Conservation (phyloP, 1,140 invertebrate genomes). For the Dufourea novaeangliae region DNA sequence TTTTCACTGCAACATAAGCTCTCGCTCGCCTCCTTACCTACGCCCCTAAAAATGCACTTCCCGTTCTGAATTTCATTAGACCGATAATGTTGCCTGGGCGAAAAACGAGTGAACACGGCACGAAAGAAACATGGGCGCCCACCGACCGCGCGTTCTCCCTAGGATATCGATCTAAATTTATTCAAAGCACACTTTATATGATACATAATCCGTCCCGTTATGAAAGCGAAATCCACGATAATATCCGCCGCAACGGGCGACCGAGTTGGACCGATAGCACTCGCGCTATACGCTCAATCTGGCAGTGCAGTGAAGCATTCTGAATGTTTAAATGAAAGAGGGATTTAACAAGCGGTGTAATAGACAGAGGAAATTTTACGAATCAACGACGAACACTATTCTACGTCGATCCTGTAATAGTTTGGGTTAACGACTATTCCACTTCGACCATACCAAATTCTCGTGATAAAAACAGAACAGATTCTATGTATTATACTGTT, state of each 20-base stretch:
- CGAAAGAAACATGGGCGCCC: not conserved
- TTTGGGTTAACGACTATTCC: too few species aligned
- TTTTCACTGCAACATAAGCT: constrained; percentile 39
- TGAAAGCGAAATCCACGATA: constrained; percentile 13
- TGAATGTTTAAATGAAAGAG: not conserved
- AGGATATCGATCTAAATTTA: constrained; percentile 43
- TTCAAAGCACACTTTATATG: constrained; percentile 12
- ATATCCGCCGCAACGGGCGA: not conserved
- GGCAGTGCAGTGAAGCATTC: not conserved
- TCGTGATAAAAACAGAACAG: too few species aligned
- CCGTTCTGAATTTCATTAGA: constrained; percentile 51
- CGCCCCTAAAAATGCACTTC: constrained; percentile 34
- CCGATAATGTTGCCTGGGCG: constrained; percentile 28
- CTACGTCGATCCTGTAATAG: too few species aligned
- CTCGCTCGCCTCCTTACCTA: not conserved
- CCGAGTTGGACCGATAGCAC: not conserved
- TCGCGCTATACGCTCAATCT: not conserved
- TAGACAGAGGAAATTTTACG: not conserved
- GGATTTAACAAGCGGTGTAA: not conserved
- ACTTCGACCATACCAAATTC: too few species aligned
- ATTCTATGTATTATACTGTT: too few species aligned
- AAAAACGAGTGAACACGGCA: not conserved
- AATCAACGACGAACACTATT: too few species aligned
- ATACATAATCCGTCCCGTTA: constrained; percentile 20
- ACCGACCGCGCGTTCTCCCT: not conserved